A percentile compares a stretch with the other conserved stretches of the same genome.
Evolutionary conservation across 2,113 vertebrate species (phyloP).

Genomic region (Anoura caudifer): DNA sequence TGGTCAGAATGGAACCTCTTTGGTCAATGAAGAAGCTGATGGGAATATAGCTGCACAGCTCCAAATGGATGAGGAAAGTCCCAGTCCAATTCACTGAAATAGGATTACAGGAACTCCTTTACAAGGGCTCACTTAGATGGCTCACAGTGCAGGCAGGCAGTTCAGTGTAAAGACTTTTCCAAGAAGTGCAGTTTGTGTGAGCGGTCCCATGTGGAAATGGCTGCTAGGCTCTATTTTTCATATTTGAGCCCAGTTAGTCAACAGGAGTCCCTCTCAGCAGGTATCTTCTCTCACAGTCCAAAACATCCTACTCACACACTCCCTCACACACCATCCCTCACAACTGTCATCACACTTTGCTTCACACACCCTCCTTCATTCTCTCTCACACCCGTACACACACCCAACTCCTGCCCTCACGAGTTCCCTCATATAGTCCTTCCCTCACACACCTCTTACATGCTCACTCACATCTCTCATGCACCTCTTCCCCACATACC

Average conservation of each 20-base stretch:
- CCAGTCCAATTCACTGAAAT: background rate
- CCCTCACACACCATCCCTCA: background rate
- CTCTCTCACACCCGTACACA: background rate
- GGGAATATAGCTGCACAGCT: background rate
- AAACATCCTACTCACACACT: background rate
- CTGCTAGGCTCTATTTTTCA: background rate
- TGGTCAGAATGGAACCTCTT: background rate
- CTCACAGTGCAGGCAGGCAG: background rate
- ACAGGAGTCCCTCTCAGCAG: background rate
- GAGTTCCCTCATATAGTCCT: no score
- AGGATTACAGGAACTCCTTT: background rate
- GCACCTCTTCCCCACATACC: no score
- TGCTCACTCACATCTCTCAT: no score
- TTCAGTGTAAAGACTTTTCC: background rate
- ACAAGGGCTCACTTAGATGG: no score
- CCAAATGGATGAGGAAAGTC: background rate
- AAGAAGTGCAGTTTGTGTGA: background rate
- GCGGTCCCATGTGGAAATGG: background rate
- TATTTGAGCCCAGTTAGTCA: background rate
- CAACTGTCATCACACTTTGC: no score
- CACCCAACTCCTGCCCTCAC: background rate
- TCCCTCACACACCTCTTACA: background rate
- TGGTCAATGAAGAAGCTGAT: background rate
- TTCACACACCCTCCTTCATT: background rate
- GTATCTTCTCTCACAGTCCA: background rate